phyloP scores from a whole-genome alignment of 2,797 vertebrate species.

The Cygnus olor region DNA sequence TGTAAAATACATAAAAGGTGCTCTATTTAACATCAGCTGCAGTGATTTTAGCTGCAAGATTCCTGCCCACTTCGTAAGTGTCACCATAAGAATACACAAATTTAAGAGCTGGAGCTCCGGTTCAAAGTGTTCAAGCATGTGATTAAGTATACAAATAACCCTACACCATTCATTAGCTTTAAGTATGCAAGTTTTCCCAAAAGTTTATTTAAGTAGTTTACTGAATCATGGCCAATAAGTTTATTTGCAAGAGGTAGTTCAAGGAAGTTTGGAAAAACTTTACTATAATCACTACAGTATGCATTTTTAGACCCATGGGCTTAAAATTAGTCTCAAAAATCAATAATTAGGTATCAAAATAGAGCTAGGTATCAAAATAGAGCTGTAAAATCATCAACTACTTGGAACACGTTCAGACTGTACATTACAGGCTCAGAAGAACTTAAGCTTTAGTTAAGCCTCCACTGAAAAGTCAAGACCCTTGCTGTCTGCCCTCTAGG shows the following conservation, averaged over 20 bases:
- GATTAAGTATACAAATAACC: background rate
- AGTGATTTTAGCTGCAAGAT: background rate
- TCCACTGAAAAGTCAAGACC: background rate
- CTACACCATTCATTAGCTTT: background rate
- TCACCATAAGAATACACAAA: background rate
- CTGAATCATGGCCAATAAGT: background rate
- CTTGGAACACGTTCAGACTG: background rate
- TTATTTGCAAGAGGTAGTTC: background rate
- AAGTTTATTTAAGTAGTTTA: background rate
- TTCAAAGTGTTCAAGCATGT: background rate
- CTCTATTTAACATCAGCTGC: background rate
- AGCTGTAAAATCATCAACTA: background rate
- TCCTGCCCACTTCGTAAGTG: background rate
- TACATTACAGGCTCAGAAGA: background rate
- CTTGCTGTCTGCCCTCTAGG: background rate
- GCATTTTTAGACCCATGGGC: background rate
- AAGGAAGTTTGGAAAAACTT: background rate
- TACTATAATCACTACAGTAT: background rate
- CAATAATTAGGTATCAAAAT: background rate
- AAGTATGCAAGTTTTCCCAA: background rate
- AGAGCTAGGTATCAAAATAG: background rate
- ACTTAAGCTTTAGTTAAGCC: background rate
- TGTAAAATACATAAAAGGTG: background rate
- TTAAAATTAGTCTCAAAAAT: background rate
- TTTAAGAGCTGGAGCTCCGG: background rate